Evolutionary conservation across 2,888 invertebrate species (phyloP).

Genomic region (Chorisops tibialis): DNA sequence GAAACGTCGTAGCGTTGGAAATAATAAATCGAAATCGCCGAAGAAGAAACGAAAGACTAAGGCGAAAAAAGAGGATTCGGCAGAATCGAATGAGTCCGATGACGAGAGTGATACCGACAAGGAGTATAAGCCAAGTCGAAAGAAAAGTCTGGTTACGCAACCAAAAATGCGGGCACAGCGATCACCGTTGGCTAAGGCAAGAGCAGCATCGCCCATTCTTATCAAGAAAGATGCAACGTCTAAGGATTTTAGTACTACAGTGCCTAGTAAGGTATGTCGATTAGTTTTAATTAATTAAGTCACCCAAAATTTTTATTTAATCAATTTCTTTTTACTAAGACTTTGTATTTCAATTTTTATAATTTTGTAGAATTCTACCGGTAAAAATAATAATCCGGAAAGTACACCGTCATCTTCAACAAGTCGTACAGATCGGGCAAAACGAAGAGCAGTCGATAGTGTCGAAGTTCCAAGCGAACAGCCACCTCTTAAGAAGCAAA

Average conservation of each 20-base stretch:
- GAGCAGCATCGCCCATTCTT: constrained; percentile 43
- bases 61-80: constrained; percentile 26
- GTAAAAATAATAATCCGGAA: neutral
- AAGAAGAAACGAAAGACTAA: constrained; percentile 34
- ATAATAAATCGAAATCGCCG: constrained; percentile 24
- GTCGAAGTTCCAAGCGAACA: constrained; percentile 29
- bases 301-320: too few species aligned
- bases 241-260: constrained; percentile 38
- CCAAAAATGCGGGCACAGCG: constrained; percentile 39
- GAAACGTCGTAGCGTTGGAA: neutral
- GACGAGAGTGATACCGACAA: constrained; percentile 26
- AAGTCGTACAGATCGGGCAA: constrained; percentile 41
- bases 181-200: constrained; percentile 42
- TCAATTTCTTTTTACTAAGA: too few species aligned
- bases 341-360: too few species aligned
- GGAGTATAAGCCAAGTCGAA: constrained; percentile 43
- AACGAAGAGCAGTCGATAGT: constrained; percentile 38
- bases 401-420: constrained; percentile 21
- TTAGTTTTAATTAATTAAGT: too few species aligned
- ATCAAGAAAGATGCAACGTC: constrained; percentile 37
- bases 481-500: constrained; percentile 36
- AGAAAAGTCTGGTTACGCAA: constrained; percentile 33
- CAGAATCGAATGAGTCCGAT: constrained; percentile 37
- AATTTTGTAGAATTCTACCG: constrained; percentile 4
- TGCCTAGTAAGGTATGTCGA: constrained; percentile 41